phyloP scores from a whole-genome alignment of 2,888 invertebrate genomes.

The Agonopterix alstromeriana region DNA sequence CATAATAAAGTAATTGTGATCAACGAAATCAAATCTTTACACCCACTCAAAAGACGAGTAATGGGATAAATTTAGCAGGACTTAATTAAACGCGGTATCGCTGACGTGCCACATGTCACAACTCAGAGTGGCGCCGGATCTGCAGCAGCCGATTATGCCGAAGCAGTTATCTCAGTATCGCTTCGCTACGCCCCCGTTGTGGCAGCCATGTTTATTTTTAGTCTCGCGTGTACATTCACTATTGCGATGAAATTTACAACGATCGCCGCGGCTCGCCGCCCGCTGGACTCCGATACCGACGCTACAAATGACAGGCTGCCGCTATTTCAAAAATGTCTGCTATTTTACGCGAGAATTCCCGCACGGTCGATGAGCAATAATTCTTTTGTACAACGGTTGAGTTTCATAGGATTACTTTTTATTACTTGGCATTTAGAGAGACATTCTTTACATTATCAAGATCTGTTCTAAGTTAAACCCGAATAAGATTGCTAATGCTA shows the following conservation, averaged over 20 bases:
- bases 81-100: slow-evolving; percentile 44
- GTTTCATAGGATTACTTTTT: slow-evolving; percentile 49
- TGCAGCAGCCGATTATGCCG: slow-evolving; percentile 38
- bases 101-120: slow-evolving; percentile 45
- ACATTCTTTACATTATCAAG: slow-evolving; percentile 6
- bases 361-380: slow-evolving; percentile 54
- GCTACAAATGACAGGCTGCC: slow-evolving; percentile 61
- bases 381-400: slow-evolving; percentile 49
- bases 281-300: slow-evolving; percentile 51
- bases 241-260: slow-evolving; percentile 67
- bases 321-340: slow-evolving; percentile 66
- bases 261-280: slow-evolving; percentile 42
- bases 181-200: slow-evolving; percentile 59
- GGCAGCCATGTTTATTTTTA: slow-evolving; percentile 67
- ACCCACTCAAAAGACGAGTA: slow-evolving; percentile 29
- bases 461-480: background rate
- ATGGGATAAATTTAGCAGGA: slow-evolving; percentile 37
- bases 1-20: background rate
- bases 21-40: slow-evolving; percentile 22
- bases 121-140: slow-evolving; percentile 36
- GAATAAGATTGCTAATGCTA: no score
- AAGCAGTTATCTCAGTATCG: slow-evolving; percentile 62
- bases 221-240: slow-evolving; percentile 62
- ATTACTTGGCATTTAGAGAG: slow-evolving; percentile 29
- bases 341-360: slow-evolving; percentile 59